Percentiles rank a stretch among this genome's conserved stretches.
Evolutionary conservation across 2,888 invertebrate species (phyloP).

Genomic region (Hypercompe scribonia): DNA sequence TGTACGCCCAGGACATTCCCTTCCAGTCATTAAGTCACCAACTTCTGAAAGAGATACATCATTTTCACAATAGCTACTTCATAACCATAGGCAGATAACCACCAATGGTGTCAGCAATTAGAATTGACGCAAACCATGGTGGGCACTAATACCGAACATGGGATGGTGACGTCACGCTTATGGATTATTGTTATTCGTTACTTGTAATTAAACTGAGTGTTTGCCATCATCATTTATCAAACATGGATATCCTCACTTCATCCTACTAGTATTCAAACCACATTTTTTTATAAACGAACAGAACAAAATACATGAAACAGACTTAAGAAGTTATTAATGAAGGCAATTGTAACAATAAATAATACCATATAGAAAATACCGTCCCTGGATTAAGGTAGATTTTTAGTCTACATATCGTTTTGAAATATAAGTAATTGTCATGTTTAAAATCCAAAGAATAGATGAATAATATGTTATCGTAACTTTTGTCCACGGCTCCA

Average conservation of each 20-base stretch:
- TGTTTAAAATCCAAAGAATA: neutral
- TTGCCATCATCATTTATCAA: conserved; percentile 26
- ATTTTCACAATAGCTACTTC: conserved; percentile 25
- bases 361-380: neutral
- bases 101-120: conserved; percentile 47
- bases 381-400: neutral
- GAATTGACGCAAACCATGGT: conserved; percentile 54
- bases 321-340: neutral
- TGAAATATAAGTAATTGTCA: neutral
- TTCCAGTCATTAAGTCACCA: neutral
- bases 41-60: conserved; percentile 1
- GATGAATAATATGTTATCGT: too few species aligned
- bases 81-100: conserved; percentile 39
- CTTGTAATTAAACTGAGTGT: conserved; percentile 31
- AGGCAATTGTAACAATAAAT: neutral
- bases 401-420: neutral
- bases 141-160: conserved; percentile 45
- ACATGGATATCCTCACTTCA: neutral
- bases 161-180: conserved; percentile 50
- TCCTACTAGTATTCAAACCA: neutral
- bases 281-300: neutral
- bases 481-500: too few species aligned
- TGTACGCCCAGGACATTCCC: neutral
- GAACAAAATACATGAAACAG: neutral
- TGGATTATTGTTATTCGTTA: conserved; percentile 50